Evolutionary conservation across 2,797 vertebrate genomes (phyloP), one percentile per base, ranked within the genome.

Genomic region (Pangasius mekongensis): DNA sequence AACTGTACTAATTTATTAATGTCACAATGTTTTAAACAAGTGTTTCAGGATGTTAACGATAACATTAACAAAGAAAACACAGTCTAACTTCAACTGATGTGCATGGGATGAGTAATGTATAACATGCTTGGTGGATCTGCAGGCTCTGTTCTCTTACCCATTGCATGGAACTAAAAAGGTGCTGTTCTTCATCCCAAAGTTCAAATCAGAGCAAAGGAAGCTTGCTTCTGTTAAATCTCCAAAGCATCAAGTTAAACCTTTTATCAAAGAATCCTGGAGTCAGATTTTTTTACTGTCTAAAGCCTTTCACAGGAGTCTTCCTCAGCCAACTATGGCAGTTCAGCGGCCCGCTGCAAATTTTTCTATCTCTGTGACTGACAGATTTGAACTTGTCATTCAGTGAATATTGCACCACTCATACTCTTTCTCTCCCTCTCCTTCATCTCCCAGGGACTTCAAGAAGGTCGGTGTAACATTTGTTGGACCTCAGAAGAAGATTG

Each of bases 401-500:
- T 88, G 47, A 87, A 90, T 93, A 90, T 93, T 30, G 22, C 49
- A 84, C 71, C 83, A 91, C 89, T 90, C 87, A 80, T 56, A 89
- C 36, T 92, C 84, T 90, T 92, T 89, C 83, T 91, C 52, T 85
- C n/a, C 22, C 74, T 91, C 78, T 91, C 84, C 36, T 93, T 91
- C 80, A 43, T 80, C 89, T 86, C 73, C 78, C 94, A 99, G 99
- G 92, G 98, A 99, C 92, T 94, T 98, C 94, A 99, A 99, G 96
- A 99, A 98, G 93, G 95, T 98, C 13, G 98, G 98, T 4, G 97
- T 99, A 91, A 98, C 97, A 36, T 97, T 99, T 90, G 96, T 98
- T 91, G 98, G 98, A 90, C 97, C 98, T 91, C 98, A 98, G 88
- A 99, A 99, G 96, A 99, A 99, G 95, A 97, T 99, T 87, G 96